These are phyloP conservation scores for Macaria liturata DNA, from an alignment of 2,888 invertebrate genomes.

Conservation along the genomic window DNA sequence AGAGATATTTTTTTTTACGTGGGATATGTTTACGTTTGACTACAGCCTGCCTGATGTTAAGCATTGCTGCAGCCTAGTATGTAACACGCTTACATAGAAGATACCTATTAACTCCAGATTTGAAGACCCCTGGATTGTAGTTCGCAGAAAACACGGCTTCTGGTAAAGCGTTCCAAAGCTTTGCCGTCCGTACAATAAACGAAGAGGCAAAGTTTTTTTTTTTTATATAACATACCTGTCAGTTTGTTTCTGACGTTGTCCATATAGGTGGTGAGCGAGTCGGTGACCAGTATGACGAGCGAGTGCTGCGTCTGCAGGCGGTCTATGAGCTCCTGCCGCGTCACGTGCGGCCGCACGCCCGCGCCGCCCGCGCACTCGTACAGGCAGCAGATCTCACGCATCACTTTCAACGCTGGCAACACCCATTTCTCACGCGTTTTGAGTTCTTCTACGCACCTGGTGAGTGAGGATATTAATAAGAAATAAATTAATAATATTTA, in stretches of 20 bases:
- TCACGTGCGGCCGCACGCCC: slow-evolving; percentile 73
- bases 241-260: slow-evolving; percentile 88
- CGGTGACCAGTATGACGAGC: slow-evolving; percentile 95
- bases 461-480: not conserved
- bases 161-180: no score
- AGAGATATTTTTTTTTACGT: no score
- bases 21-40: no score
- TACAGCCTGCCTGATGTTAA: no score
- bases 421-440: slow-evolving; percentile 95
- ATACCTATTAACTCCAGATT: no score
- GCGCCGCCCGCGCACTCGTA: slow-evolving; percentile 91
- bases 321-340: slow-evolving; percentile 91
- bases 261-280: slow-evolving; percentile 96
- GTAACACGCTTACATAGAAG: no score
- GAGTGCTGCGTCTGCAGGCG: slow-evolving; percentile 95
- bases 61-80: no score
- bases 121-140: no score
- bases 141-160: no score
- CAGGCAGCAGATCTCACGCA: slow-evolving; percentile 96
- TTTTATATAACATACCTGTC: slow-evolving; percentile 45
- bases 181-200: no score
- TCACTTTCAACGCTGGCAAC: slow-evolving; percentile 96
- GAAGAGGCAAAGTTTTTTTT: not conserved
- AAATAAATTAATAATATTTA: no score
- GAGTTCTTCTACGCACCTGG: slow-evolving; percentile 94